A percentile compares a stretch with the other conserved stretches of the same genome.
Conservation (phyloP, 1,140 invertebrate genomes). For the Drosophila sucinea region DNA sequence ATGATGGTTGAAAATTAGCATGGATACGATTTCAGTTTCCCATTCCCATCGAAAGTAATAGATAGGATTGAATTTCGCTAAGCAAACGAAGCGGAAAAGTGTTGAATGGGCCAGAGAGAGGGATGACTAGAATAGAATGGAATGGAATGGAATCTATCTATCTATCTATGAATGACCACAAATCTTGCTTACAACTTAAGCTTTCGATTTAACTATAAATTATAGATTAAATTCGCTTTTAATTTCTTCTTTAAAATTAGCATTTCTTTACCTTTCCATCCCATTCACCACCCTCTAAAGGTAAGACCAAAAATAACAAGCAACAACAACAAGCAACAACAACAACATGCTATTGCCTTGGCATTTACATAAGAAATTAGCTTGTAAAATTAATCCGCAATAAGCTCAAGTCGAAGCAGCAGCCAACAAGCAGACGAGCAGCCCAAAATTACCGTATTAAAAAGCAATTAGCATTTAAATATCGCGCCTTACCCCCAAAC, state of each 20-base stretch:
- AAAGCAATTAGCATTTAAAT: conserved; percentile 83
- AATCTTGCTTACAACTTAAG: conserved; percentile 7
- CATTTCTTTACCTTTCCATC: conserved; percentile 55
- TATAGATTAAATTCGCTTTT: conserved; percentile 75
- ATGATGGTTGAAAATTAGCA: conserved; percentile 72
- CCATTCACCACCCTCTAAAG: background rate
- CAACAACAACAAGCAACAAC: conserved; percentile 15
- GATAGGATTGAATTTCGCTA: conserved; percentile 53
- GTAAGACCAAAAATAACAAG: conserved; percentile 16
- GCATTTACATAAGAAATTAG: conserved; percentile 83
- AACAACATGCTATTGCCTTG: conserved; percentile 64
- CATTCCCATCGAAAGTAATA: conserved; percentile 21
- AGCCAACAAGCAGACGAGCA: conserved; percentile 43
- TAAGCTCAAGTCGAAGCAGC: conserved; percentile 67
- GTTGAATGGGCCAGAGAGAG: conserved; percentile 4
- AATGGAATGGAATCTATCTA: background rate
- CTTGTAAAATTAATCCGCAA: conserved; percentile 83
- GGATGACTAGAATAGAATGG: background rate
- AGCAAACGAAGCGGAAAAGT: conserved; percentile 44
- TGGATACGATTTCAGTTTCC: conserved; percentile 78
- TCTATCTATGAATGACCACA: background rate
- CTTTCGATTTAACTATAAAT: conserved; percentile 66
- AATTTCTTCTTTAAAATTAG: conserved; percentile 67
- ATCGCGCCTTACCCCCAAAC: conserved; percentile 45
- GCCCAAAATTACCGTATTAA: conserved; percentile 80